Base-by-base conservation (phyloP, 2,797 vertebrate genomes). In the Babyrousa celebensis region DNA sequence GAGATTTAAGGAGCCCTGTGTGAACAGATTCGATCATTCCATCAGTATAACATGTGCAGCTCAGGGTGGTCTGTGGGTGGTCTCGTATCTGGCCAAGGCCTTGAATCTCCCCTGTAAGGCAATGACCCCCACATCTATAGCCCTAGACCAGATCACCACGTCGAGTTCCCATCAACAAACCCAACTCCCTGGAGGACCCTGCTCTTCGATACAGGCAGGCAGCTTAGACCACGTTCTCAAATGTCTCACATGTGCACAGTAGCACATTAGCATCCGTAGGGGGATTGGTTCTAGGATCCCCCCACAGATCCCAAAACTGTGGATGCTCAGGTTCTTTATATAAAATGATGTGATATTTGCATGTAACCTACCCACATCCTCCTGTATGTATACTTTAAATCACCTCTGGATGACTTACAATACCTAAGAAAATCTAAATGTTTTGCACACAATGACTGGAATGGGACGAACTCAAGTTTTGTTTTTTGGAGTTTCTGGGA, bases 251-350 rank as follows among this genome's bases (percentile, higher is more conserved):
- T 36, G 43, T 11, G 12, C 4, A 5, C 7, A 79, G 77, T 36
- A n/a, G 77, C 8, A 4, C 32, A 21, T 23, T 0, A 1, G n/a
- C 9, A 15, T 21, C 12, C 3, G 2, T 5, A 2, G 20, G 20
- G n/a, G 54, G 32, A 32, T 12, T 32, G 7, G n/a, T 21, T 78
- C 52, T 52, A 56, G 75, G n/a, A 32, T 5, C n/a, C 32, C 54
- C 56, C n/a, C 77, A 36, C 0, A 0, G 32, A 79, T 23, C 23
- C 20, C 77, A 25, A 36, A 36, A 36, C 36, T 36, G 77, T 79
- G 32, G 77, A 79, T 25, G n/a, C 54, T 25, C 54, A 79, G 21
- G 20, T 36, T 58, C 62, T 36, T 58, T 32, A 58, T 78, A 58
- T 9, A 58, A 78, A 58, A 20, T 32, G 20, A n/a, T 58, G 29